Evolutionary conservation across 1,140 invertebrate genomes (phyloP).

Genomic region (Tenebrio molitor): DNA sequence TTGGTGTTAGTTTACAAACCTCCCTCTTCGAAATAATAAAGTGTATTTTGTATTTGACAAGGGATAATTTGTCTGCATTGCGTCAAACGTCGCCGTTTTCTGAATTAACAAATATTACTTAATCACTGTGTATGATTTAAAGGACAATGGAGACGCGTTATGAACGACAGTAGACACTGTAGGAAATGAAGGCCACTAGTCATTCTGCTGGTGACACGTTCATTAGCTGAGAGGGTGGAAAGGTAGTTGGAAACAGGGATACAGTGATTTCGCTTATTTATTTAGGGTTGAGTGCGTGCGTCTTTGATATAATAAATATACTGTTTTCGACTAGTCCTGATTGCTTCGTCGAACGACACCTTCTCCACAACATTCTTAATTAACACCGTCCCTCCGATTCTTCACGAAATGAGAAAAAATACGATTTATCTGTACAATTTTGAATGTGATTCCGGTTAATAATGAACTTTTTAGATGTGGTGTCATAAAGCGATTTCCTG

Average conservation of each 20-base stretch:
- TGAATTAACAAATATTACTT: background rate
- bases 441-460: slow-evolving; percentile 11
- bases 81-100: background rate
- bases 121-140: slow-evolving; percentile 19
- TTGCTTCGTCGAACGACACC: slow-evolving; percentile 30
- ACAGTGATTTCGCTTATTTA: slow-evolving; percentile 55
- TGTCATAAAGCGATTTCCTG: slow-evolving; percentile 30
- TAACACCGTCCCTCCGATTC: slow-evolving; percentile 14
- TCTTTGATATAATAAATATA: slow-evolving; percentile 51
- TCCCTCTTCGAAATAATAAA: background rate
- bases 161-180: slow-evolving; percentile 13
- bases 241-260: slow-evolving; percentile 19
- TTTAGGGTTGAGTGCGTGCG: slow-evolving; percentile 48
- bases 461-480: background rate
- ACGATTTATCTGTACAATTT: too few relatives aligned
- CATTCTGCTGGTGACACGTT: slow-evolving; percentile 59
- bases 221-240: slow-evolving; percentile 52
- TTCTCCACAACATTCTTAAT: slow-evolving; percentile 21
- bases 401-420: too few relatives aligned
- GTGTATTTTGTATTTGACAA: too few relatives aligned
- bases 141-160: background rate
- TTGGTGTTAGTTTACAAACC: background rate
- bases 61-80: background rate
- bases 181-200: slow-evolving; percentile 60
- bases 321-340: slow-evolving; percentile 20